A percentile compares a stretch with the other conserved stretches of the same genome.
phyloP scores from a whole-genome alignment of 92 coral and sea anemone genomes.

The Heteractis magnifica region DNA sequence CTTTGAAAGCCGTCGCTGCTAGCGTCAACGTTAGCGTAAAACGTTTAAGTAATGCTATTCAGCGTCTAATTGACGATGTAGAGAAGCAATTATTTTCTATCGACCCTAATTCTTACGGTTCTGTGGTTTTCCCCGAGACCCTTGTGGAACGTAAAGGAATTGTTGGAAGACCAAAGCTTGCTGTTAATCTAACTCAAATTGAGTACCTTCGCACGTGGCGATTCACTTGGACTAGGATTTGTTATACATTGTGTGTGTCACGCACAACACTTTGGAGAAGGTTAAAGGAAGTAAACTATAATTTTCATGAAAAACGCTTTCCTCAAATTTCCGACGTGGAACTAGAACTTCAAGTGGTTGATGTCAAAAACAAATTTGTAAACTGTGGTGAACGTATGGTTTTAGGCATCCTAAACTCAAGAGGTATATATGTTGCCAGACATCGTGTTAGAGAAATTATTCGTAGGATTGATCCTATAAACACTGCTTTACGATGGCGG shows the following conservation, averaged over 20 bases:
- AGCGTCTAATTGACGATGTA: constrained; percentile 28
- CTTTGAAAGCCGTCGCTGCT: constrained; percentile 9
- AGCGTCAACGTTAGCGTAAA: constrained; percentile 22
- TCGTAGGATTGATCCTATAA: not conserved
- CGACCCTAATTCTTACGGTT: constrained; percentile 19
- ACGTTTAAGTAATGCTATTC: constrained; percentile 25
- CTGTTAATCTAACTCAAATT: too few relatives aligned
- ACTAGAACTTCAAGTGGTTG: constrained; percentile 13
- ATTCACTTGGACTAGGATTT: too few relatives aligned
- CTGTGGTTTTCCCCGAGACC: constrained; percentile 16
- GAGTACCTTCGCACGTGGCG: too few relatives aligned
- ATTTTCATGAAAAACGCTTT: constrained; percentile 28
- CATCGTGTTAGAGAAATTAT: constrained; percentile 43
- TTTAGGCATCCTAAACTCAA: constrained; percentile 32
- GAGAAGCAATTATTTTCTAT: constrained; percentile 12
- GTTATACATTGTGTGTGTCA: constrained; percentile 20
- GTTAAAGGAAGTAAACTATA: constrained; percentile 18
- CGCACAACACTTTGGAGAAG: constrained; percentile 37
- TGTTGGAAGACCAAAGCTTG: constrained; percentile 37
- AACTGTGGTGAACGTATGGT: constrained; percentile 55
- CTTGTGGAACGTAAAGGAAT: constrained; percentile 14
- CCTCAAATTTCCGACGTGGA: constrained; percentile 32
- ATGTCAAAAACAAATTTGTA: constrained; percentile 21
- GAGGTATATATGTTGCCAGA: constrained; percentile 25
- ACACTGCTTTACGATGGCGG: too few relatives aligned